These are phyloP conservation scores for Drosophila phalerata DNA, from an alignment of 2,888 invertebrate species.

Conservation along the genomic window DNA sequence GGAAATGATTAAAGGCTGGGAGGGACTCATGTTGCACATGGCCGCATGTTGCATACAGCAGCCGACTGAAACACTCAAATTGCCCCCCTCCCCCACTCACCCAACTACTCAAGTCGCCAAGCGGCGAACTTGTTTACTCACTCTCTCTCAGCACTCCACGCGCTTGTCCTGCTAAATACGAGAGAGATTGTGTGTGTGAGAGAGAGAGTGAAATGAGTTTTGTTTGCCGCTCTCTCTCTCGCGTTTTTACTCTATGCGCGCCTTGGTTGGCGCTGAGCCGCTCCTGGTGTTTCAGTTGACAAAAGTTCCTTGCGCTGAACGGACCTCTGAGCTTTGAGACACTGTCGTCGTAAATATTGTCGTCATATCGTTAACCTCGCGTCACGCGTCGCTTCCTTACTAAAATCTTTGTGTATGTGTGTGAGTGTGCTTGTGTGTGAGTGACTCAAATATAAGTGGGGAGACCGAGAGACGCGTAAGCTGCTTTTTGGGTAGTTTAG, in stretches of 20 bases:
- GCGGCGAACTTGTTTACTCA: slow-evolving; percentile 43
- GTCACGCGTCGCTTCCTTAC: slow-evolving; percentile 70
- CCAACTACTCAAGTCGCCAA: slow-evolving; percentile 12
- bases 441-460: slow-evolving; percentile 51
- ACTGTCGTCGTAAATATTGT: slow-evolving; percentile 47
- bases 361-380: slow-evolving; percentile 45
- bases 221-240: slow-evolving; percentile 30
- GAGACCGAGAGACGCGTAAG: slow-evolving; percentile 37
- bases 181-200: slow-evolving; percentile 19
- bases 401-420: slow-evolving; percentile 25
- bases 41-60: slow-evolving; percentile 74
- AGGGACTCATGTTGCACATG: slow-evolving; percentile 72
- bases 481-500: slow-evolving; percentile 54
- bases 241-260: slow-evolving; percentile 28
- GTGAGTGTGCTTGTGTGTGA: slow-evolving; percentile 37
- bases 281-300: slow-evolving; percentile 69
- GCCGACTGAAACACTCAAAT: slow-evolving; percentile 31
- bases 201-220: slow-evolving; percentile 17
- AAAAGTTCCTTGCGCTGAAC: slow-evolving; percentile 75
- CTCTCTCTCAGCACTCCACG: slow-evolving; percentile 14
- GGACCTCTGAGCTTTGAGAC: slow-evolving; percentile 50
- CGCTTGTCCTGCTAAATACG: slow-evolving; percentile 40
- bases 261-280: slow-evolving; percentile 33
- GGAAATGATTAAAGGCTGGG: slow-evolving; percentile 68
- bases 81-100: too few species aligned